phyloP scores from a whole-genome alignment of 2,888 invertebrate species.

The Stenotaenia linearis region DNA sequence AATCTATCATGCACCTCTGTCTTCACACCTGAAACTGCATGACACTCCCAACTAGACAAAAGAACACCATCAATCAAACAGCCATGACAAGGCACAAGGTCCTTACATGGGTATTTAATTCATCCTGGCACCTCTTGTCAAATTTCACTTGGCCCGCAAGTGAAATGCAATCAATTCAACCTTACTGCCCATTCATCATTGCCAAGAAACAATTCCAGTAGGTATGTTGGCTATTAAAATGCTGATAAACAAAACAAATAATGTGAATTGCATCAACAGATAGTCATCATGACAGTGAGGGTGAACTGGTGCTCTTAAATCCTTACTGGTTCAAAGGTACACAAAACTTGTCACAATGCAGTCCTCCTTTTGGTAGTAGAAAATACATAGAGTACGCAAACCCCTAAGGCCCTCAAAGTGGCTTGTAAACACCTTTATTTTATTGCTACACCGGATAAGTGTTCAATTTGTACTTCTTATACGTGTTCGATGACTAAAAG shows the following conservation, averaged over 20 bases:
- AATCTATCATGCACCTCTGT: neutral
- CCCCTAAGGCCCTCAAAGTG: no score
- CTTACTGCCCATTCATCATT: neutral
- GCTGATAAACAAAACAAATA: no score
- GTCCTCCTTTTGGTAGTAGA: no score
- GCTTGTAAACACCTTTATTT: no score
- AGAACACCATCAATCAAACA: neutral
- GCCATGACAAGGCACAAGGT: neutral
- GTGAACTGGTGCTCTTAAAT: no score
- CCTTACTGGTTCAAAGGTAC: no score
- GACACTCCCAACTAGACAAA: neutral
- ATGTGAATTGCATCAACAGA: neutral
- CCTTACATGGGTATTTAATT: neutral
- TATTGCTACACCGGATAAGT: no score
- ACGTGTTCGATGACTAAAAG: no score
- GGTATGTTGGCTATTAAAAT: neutral
- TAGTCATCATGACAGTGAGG: no score
- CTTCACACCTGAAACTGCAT: neutral
- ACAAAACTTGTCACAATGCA: no score
- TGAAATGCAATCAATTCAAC: neutral
- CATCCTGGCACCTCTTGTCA: neutral
- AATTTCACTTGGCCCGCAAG: neutral
- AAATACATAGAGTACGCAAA: no score
- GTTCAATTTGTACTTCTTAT: no score
- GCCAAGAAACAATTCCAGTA: neutral